Conservation (phyloP, 2,888 invertebrate genomes). For the Stenichneumon culpator region DNA sequence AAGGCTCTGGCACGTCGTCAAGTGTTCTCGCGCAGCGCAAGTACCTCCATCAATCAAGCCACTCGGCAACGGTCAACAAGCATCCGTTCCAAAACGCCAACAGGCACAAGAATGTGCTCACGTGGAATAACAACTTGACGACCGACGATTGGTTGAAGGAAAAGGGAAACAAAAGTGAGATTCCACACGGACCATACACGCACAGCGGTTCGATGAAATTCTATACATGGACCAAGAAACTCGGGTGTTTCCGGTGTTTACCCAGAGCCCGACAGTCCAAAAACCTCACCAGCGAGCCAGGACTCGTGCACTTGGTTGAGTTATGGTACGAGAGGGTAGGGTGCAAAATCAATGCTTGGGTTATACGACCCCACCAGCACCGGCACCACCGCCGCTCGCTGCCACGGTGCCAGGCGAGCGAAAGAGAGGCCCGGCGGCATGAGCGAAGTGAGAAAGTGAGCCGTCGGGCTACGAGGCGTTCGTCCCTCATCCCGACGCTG, state of each 20-base stretch:
- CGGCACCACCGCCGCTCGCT: constrained; percentile 21
- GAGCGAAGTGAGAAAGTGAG: constrained; percentile 73
- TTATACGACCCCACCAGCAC: constrained; percentile 57
- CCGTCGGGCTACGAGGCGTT: constrained; percentile 61
- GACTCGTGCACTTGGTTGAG: constrained; percentile 35
- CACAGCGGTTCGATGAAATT: not conserved
- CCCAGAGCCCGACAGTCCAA: not conserved
- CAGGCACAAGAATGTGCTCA: not conserved
- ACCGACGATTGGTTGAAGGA: not conserved
- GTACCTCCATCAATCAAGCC: not conserved
- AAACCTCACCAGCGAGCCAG: constrained; percentile 2
- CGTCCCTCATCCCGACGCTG: constrained; percentile 25
- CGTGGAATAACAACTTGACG: not conserved
- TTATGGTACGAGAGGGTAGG: constrained; percentile 60
- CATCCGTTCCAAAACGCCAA: not conserved
- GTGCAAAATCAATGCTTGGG: constrained; percentile 78
- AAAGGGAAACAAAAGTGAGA: not conserved
- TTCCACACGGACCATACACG: not conserved
- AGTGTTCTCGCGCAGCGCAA: not conserved
- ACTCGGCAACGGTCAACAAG: not conserved
- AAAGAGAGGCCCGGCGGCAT: constrained; percentile 52
- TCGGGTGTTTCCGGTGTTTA: constrained; percentile 1
- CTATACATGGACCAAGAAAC: constrained; percentile 2
- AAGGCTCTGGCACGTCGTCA: not conserved
- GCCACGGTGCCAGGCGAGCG: constrained; percentile 10